A percentile compares a stretch with the other conserved stretches of the same genome.
These are phyloP conservation scores for Phorcus lineatus DNA, from an alignment of 2,888 invertebrate species.

Conservation along the genomic window DNA sequence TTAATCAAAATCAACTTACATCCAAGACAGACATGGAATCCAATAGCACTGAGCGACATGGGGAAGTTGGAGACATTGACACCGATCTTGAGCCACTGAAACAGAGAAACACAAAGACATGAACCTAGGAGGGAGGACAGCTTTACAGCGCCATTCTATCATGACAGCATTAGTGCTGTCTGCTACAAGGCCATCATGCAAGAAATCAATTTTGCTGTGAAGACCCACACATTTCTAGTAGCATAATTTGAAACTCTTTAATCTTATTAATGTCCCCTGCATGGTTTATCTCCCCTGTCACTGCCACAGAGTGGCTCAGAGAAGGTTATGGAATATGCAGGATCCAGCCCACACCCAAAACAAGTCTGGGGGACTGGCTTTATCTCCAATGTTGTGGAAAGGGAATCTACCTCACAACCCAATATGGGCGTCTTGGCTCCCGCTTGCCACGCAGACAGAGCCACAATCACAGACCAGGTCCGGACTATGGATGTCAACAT, in stretches of 20 bases:
- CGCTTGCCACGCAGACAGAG: constrained; percentile 19
- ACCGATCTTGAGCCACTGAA: constrained; percentile 88
- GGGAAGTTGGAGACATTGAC: constrained; percentile 91
- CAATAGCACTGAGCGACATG: constrained; percentile 85
- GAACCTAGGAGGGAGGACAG: neutral
- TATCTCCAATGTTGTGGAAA: constrained; percentile 29
- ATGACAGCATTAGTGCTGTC: too few relatives aligned
- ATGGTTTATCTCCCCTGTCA: constrained; percentile 26
- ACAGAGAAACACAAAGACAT: constrained; percentile 22
- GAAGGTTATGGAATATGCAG: constrained; percentile 32
- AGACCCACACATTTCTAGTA: too few relatives aligned
- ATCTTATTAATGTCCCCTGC: constrained; percentile 3
- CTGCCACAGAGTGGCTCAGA: constrained; percentile 14
- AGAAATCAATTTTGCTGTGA: too few relatives aligned
- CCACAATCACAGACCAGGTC: constrained; percentile 10
- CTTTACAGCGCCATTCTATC: too few relatives aligned
- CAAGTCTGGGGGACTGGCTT: constrained; percentile 24
- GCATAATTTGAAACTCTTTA: too few relatives aligned
- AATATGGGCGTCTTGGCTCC: neutral
- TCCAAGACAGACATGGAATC: constrained; percentile 93
- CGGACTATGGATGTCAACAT: constrained; percentile 1
- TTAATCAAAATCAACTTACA: constrained; percentile 77
- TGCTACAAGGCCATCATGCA: too few relatives aligned
- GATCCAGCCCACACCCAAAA: constrained; percentile 24
- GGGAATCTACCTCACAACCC: constrained; percentile 23